Base-by-base conservation (phyloP, 2,888 invertebrate genomes). In the Cephus sareptanus region DNA sequence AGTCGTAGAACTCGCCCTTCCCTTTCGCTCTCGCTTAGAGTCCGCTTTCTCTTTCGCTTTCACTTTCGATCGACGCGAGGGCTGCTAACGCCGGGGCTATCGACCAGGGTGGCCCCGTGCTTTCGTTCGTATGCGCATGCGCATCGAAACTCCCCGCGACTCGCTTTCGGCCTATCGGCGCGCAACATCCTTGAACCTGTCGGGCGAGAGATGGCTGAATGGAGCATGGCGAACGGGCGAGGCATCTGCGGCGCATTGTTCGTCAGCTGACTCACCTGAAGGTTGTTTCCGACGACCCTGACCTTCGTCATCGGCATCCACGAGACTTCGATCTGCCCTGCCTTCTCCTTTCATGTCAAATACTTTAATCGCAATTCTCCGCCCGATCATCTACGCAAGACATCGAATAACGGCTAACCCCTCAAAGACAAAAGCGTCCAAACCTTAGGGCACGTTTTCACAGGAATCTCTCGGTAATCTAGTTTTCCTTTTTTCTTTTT, bases 21-120 rank as follows among this genome's bases (percentile, higher is more conserved):
- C 69, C 80, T 80, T 68, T 80, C 76, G 79, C 79, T 82, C 78
- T 73, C 73, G 74, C 68, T 56, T 69, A 75, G 77, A 75, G 79
- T 74, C n/a, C 71, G 30, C 76, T 76, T 30, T 75, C 76, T 70
- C 73, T 83, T 80, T 78, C 77, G 80, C 87, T 87, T 83, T 87
- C 89, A 79, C 84, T 86, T 85, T 85, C 86, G 83, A 83, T 83
- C 81, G 81, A 34, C 69, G n/a, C 69, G 76, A 85, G 82, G 84
- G 34, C 4, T 34, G 23, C 33, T 9, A 12, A 34, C 30, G n/a
- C 37, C 83, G 81, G 77, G 75, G 73, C 79, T 83, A 86, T 86
- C 82, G 87, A 73, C 69, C 76, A 69, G 68, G 40, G 70, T 70
- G 30, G 15, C 70, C 30, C 70, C 12, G 13, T 37, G 40, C 15